Conservation (phyloP, 2,888 invertebrate species). For the Cyaniris semiargus region DNA sequence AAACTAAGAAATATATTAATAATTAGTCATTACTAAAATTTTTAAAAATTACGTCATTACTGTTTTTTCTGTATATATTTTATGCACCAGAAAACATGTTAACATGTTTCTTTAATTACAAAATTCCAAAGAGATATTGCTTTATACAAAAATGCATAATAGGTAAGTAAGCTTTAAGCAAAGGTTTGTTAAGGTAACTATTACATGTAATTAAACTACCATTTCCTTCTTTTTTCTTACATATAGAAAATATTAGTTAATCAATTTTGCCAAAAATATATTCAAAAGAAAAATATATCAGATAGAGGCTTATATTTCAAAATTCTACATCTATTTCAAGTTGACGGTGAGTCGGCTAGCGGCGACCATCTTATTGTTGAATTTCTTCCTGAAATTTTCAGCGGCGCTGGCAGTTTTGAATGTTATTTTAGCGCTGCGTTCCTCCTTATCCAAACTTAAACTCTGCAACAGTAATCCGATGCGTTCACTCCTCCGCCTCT, state of each 20-base stretch:
- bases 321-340: conserved; percentile 34
- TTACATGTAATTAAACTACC: neutral
- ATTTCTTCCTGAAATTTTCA: conserved; percentile 68
- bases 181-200: no score
- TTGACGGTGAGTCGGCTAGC: conserved; percentile 68
- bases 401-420: conserved; percentile 66
- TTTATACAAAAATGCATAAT: neutral
- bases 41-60: neutral
- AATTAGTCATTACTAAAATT: no score
- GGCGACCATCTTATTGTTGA: conserved; percentile 76
- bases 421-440: conserved; percentile 64
- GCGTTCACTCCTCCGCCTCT: conserved; percentile 41
- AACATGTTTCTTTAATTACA: neutral
- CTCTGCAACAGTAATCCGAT: conserved; percentile 66
- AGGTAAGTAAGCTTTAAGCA: no score
- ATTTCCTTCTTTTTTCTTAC: neutral
- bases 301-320: neutral
- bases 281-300: neutral
- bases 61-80: neutral
- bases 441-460: conserved; percentile 68
- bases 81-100: neutral
- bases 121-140: neutral
- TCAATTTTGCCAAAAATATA: neutral
- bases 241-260: neutral
- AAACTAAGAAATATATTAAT: neutral